Percentiles rank a stretch among this genome's conserved stretches.
Evolutionary conservation across 2,888 invertebrate species (phyloP).

Genomic region (Nebria salina): DNA sequence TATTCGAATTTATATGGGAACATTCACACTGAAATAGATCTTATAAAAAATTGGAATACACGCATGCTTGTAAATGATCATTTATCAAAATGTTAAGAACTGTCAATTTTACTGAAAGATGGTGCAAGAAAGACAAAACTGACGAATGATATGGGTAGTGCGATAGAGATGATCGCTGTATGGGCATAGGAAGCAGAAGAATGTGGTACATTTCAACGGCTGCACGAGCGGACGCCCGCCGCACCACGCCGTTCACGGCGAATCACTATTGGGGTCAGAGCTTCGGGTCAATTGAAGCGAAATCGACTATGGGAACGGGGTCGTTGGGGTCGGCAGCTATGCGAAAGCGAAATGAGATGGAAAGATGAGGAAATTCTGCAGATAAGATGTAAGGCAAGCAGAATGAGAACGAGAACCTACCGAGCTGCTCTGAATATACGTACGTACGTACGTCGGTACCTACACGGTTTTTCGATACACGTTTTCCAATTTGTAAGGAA

Average conservation of each 20-base stretch:
- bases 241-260: conserved; percentile 3
- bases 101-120: too few relatives aligned
- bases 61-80: too few relatives aligned
- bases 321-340: conserved; percentile 46
- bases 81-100: too few relatives aligned
- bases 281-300: conserved; percentile 50
- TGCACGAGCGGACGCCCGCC: not conserved
- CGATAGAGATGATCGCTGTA: too few relatives aligned
- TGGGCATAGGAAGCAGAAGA: too few relatives aligned
- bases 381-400: conserved; percentile 54
- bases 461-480: conserved; percentile 35
- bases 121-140: too few relatives aligned
- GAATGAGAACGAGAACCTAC: not conserved
- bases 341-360: conserved; percentile 54
- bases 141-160: too few relatives aligned
- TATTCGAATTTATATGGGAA: too few relatives aligned
- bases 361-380: conserved; percentile 55
- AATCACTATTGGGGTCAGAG: conserved; percentile 33
- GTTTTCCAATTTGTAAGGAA: conserved; percentile 57
- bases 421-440: conserved; percentile 8
- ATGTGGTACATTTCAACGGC: too few relatives aligned
- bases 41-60: too few relatives aligned
- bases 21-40: too few relatives aligned
- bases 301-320: conserved; percentile 33
- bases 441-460: not conserved